These are phyloP conservation scores for Brachirus orientalis DNA, from an alignment of 2,113 vertebrate genomes.

Conservation along the genomic window DNA sequence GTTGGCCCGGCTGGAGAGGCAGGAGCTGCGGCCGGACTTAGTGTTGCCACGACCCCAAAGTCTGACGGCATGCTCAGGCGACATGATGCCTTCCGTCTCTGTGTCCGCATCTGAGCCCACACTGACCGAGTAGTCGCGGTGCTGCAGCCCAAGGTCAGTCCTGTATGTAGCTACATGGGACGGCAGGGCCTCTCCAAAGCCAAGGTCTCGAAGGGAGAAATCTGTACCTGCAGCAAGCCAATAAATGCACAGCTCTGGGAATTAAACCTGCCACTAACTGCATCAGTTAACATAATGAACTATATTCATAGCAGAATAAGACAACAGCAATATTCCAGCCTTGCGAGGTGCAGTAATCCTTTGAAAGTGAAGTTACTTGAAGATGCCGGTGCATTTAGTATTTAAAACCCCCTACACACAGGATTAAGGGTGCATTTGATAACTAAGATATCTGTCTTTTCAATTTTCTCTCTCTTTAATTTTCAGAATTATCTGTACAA, in stretches of 20 bases:
- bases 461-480: not conserved
- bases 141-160: slow-evolving; percentile 88
- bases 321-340: slow-evolving; percentile 16
- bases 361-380: slow-evolving; percentile 43
- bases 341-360: not conserved
- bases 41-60: slow-evolving; percentile 93
- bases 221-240: slow-evolving; percentile 84
- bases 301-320: slow-evolving; percentile 8
- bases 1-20: slow-evolving; percentile 96
- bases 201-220: slow-evolving; percentile 91
- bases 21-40: slow-evolving; percentile 95
- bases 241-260: slow-evolving; percentile 19
- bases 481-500: not conserved
- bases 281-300: slow-evolving; percentile 28
- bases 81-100: slow-evolving; percentile 91
- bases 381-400: slow-evolving; percentile 26
- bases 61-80: slow-evolving; percentile 89
- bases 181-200: slow-evolving; percentile 88
- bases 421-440: slow-evolving; percentile 2
- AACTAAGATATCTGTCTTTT: slow-evolving; percentile 24
- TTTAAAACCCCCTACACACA: slow-evolving; percentile 18
- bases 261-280: slow-evolving; percentile 6
- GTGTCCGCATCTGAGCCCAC: slow-evolving; percentile 92
- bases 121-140: slow-evolving; percentile 91
- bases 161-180: slow-evolving; percentile 89